phyloP scores from a whole-genome alignment of 2,113 vertebrate genomes.

The Addax nasomaculatus region DNA sequence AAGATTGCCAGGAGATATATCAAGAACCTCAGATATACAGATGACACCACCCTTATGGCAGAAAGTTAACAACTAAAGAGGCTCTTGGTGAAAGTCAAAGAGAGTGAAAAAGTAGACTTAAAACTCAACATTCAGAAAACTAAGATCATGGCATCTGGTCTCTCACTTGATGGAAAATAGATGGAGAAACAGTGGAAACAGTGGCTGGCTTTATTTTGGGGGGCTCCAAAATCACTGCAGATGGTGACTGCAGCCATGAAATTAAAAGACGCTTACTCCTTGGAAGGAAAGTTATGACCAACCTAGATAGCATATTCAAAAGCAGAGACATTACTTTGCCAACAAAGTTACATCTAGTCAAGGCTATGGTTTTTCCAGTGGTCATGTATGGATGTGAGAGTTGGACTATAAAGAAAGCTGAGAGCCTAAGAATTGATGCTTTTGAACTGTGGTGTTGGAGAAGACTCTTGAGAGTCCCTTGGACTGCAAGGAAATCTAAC shows the following conservation, averaged over 20 bases:
- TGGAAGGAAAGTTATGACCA: neutral
- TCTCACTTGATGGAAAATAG: neutral
- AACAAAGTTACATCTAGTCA: neutral
- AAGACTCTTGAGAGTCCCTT: neutral
- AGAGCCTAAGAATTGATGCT: neutral
- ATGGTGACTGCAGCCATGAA: neutral
- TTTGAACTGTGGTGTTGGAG: neutral
- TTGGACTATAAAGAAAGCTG: neutral
- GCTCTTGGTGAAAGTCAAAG: neutral
- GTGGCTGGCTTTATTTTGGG: neutral
- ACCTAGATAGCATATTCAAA: neutral
- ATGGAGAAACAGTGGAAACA: neutral
- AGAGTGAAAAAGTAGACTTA: neutral
- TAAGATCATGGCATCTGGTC: neutral
- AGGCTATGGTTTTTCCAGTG: neutral
- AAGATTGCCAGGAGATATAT: neutral
- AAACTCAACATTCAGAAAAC: neutral
- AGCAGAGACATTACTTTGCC: neutral
- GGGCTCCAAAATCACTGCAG: neutral
- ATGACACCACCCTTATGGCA: neutral
- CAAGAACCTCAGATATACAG: neutral
- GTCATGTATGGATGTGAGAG: neutral
- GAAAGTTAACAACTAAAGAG: neutral
- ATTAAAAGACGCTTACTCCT: neutral
- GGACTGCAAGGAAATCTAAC: neutral